Evolutionary conservation across 2,113 vertebrate species (phyloP).

Genomic region (Limanda limanda): DNA sequence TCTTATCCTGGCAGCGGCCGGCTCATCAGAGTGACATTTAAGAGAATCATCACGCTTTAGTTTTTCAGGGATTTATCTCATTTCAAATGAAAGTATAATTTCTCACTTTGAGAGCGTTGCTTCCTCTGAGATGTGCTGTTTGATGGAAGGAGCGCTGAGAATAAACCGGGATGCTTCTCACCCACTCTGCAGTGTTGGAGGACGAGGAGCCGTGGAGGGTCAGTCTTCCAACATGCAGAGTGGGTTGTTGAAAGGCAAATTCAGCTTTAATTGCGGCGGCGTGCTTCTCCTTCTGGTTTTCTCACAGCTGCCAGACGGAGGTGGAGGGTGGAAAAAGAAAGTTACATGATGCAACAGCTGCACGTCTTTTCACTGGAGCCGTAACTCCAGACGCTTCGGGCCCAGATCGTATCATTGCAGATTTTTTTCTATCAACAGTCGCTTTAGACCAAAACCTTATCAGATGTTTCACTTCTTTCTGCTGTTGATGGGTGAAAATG

Average conservation of each 20-base stretch:
- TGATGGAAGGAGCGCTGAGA: slow-evolving; percentile 50
- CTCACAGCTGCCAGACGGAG: slow-evolving; percentile 51
- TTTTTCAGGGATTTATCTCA: neutral
- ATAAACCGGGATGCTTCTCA: slow-evolving; percentile 62
- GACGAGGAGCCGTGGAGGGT: slow-evolving; percentile 61
- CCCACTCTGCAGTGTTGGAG: slow-evolving; percentile 69
- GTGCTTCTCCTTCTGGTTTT: slow-evolving; percentile 45
- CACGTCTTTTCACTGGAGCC: neutral
- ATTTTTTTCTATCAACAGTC: neutral
- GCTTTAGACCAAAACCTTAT: neutral
- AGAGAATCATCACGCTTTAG: slow-evolving; percentile 2
- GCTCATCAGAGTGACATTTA: slow-evolving; percentile 12
- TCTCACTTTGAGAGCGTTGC: slow-evolving; percentile 6
- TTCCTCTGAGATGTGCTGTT: slow-evolving; percentile 41
- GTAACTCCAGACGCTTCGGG: neutral
- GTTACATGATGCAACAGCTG: slow-evolving; percentile 55
- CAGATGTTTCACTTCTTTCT: neutral
- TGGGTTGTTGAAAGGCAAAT: slow-evolving; percentile 70
- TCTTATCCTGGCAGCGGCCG: neutral
- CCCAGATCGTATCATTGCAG: neutral
- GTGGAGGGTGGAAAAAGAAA: slow-evolving; percentile 38
- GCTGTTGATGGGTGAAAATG: neutral
- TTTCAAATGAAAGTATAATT: slow-evolving; percentile 20
- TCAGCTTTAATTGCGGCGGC: slow-evolving; percentile 63
- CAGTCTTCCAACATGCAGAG: slow-evolving; percentile 69